Conservation (phyloP, 2,888 invertebrate species). For the Ferrisia virgata region DNA sequence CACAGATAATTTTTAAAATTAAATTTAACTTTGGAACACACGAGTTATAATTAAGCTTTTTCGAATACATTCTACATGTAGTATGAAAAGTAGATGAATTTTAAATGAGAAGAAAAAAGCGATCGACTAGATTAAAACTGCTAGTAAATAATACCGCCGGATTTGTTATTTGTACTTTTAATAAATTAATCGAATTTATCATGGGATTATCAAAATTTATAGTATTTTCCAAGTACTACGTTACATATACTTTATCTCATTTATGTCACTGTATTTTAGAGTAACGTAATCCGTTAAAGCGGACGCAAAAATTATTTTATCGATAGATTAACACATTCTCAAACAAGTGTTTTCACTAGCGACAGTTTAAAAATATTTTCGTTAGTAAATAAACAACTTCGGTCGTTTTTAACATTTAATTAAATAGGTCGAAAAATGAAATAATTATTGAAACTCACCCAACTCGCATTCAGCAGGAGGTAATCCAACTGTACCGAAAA, state of each 20-base stretch:
- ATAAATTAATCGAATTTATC: neutral
- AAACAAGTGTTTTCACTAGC: neutral
- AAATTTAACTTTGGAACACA: neutral
- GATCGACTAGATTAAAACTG: neutral
- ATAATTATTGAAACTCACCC: slow-evolving; percentile 51
- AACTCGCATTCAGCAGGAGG: slow-evolving; percentile 56
- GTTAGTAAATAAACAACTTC: neutral
- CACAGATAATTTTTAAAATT: neutral
- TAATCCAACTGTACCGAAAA: slow-evolving; percentile 80
- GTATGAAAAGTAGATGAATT: neutral
- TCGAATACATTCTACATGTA: neutral
- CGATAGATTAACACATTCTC: neutral
- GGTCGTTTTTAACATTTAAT: neutral
- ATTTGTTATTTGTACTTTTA: neutral
- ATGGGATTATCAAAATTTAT: slow-evolving; percentile 11
- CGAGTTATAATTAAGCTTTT: neutral
- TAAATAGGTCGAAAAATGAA: neutral
- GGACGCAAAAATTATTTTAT: neutral
- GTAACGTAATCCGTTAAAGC: neutral
- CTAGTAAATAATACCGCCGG: neutral
- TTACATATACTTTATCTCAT: neutral
- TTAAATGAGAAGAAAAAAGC: neutral
- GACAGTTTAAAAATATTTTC: neutral
- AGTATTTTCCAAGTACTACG: neutral
- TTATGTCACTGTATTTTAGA: neutral